Evolutionary conservation across 1,140 invertebrate genomes (phyloP).

Genomic region (Geopemphigus sp.): DNA sequence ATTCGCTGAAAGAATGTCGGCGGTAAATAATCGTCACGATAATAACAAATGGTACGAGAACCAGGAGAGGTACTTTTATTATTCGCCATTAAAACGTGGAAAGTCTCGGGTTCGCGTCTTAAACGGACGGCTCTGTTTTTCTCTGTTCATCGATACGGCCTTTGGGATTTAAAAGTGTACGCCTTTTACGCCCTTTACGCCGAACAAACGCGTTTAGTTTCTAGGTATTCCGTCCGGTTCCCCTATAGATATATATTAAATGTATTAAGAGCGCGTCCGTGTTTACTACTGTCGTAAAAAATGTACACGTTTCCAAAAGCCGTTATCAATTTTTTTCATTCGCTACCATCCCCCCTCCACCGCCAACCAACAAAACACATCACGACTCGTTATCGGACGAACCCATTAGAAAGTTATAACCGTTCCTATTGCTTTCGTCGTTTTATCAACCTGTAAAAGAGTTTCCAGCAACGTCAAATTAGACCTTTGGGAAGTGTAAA

Average conservation of each 20-base stretch:
- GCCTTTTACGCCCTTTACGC: too few relatives aligned
- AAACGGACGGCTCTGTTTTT: not conserved
- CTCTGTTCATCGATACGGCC: not conserved
- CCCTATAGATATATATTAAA: too few relatives aligned
- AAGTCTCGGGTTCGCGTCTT: not conserved
- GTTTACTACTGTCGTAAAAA: conserved; percentile 28
- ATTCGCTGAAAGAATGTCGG: not conserved
- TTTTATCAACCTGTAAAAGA: not conserved
- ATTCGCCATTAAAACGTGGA: conserved; percentile 2
- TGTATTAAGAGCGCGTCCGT: not conserved
- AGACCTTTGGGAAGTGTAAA: conserved; percentile 24
- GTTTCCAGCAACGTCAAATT: not conserved
- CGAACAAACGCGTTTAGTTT: not conserved
- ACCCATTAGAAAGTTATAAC: conserved; percentile 5
- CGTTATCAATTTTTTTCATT: conserved; percentile 15
- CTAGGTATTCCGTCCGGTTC: not conserved
- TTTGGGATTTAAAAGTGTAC: conserved; percentile 17
- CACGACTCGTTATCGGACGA: not conserved
- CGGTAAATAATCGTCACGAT: conserved; percentile 7
- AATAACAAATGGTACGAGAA: not conserved
- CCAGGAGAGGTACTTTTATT: not conserved
- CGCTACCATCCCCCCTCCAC: too few relatives aligned
- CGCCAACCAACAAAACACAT: too few relatives aligned
- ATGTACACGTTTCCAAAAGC: not conserved
- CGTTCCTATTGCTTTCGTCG: not conserved